phyloP scores from a whole-genome alignment of 1,140 invertebrate genomes.

The Calosoma granatense region DNA sequence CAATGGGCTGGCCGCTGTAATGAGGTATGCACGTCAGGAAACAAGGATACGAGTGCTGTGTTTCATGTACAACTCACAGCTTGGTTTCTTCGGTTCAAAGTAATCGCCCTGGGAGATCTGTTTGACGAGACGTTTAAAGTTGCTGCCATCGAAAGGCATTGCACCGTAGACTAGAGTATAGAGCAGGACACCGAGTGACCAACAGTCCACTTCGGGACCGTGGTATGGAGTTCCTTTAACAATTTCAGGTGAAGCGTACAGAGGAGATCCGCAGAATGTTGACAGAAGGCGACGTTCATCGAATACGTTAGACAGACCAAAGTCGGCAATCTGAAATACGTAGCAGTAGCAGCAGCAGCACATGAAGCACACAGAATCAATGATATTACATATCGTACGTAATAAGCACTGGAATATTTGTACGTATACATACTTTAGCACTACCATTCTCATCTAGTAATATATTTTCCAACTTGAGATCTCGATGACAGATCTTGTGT shows the following conservation, averaged over 20 bases:
- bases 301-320: slow-evolving; percentile 97
- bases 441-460: slow-evolving; percentile 90
- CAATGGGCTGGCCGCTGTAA: slow-evolving; percentile 80
- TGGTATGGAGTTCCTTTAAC: slow-evolving; percentile 95
- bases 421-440: slow-evolving; percentile 68
- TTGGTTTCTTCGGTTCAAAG: slow-evolving; percentile 90
- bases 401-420: slow-evolving; percentile 10
- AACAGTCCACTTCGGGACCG: slow-evolving; percentile 92
- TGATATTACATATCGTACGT: slow-evolving; percentile 14
- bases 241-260: slow-evolving; percentile 98
- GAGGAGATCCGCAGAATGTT: slow-evolving; percentile 95
- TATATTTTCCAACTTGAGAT: slow-evolving; percentile 98
- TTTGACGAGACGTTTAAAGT: slow-evolving; percentile 92
- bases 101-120: slow-evolving; percentile 97
- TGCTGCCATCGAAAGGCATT: slow-evolving; percentile 99
- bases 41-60: background rate
- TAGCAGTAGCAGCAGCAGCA: no score
- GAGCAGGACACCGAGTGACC: slow-evolving; percentile 94
- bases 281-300: slow-evolving; percentile 77
- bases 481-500: slow-evolving; percentile 95
- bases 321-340: slow-evolving; percentile 95
- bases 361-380: slow-evolving; percentile 12
- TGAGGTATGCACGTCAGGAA: background rate
- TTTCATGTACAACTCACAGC: slow-evolving; percentile 50
- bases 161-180: slow-evolving; percentile 98